Base-by-base conservation (phyloP, 2,797 vertebrate species). In the Notolepis coatsorum region DNA sequence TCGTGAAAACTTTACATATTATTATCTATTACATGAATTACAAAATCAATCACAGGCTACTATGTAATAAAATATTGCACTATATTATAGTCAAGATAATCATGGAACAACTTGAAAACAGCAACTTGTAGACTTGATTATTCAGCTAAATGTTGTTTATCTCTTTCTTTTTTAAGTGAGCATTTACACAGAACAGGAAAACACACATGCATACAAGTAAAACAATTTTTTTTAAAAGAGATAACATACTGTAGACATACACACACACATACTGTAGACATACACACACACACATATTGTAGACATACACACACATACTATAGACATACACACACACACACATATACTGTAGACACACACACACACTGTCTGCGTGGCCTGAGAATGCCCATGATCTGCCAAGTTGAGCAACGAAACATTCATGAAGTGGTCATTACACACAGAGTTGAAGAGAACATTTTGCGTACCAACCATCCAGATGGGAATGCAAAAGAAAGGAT, bases 391-490 rank as follows among this genome's bases (percentile, higher is more conserved):
- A 15, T 9, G 7, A 75, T 18, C 43, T 8, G 57, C 57, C 58
- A 81, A 49, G 46, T 56, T 74, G 58, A 51, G 72, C 0, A 1
- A 17, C 49, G 25, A 74, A 79, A 43, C 53, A 21, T 27, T 17
- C 41, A 52, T 69, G 28, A 73, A 60, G 46, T 12, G 21, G n/a
- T 71, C 72, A 79, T 75, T 78, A 66, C 3, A 54, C 48, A 65
- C 62, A 7, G 70, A 63, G 35, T 60, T 69, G 47, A 70, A 49
- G 25, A 65, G 41, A 77, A 69, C 21, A 52, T 77, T 52, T n/a
- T 72, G 72, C 77, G 82, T 71, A 74, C 51, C 56, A 72, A 65
- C 56, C 15, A 51, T 69, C 57, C 70, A 77, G 60, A 68, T 66
- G 49, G 41, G 27, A 81, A 35, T 12, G 65, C 21, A 45, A 82